A percentile compares a stretch with the other conserved stretches of the same genome.
These are phyloP conservation scores for Platanista minor DNA, from an alignment of 2,113 vertebrate species.

Conservation along the genomic window DNA sequence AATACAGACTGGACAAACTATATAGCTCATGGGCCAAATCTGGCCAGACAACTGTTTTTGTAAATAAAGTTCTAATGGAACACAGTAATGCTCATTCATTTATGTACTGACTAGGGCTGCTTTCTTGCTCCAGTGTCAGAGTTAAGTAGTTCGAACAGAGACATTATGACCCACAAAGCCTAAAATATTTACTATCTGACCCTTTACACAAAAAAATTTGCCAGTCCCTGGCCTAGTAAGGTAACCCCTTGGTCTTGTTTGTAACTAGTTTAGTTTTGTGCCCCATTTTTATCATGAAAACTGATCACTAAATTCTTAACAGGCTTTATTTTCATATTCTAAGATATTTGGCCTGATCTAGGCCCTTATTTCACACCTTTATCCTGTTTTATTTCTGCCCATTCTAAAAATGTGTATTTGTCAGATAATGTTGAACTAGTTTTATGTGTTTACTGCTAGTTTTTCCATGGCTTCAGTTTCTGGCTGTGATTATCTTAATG, in stretches of 20 bases:
- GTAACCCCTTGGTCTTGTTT: not conserved
- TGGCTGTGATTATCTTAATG: not conserved
- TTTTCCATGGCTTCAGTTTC: not conserved
- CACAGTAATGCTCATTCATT: not conserved
- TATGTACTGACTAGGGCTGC: not conserved
- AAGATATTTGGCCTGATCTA: not conserved
- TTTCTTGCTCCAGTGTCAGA: not conserved
- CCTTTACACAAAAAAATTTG: not conserved
- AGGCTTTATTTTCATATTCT: not conserved
- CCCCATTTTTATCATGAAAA: not conserved
- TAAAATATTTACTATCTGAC: not conserved
- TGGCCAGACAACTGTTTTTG: not conserved
- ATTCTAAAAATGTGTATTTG: not conserved
- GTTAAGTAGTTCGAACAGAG: not conserved
- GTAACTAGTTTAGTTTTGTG: not conserved
- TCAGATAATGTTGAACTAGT: not conserved
- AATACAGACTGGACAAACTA: not conserved
- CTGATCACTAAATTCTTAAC: not conserved
- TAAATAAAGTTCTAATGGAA: conserved; percentile 19
- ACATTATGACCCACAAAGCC: not conserved
- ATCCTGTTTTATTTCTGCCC: not conserved
- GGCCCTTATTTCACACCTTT: not conserved
- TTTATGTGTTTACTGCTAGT: not conserved
- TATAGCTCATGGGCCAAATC: not conserved
- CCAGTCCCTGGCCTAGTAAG: not conserved